Evolutionary conservation across 2,888 invertebrate species (phyloP).

Genomic region (Trachelus tabidus): DNA sequence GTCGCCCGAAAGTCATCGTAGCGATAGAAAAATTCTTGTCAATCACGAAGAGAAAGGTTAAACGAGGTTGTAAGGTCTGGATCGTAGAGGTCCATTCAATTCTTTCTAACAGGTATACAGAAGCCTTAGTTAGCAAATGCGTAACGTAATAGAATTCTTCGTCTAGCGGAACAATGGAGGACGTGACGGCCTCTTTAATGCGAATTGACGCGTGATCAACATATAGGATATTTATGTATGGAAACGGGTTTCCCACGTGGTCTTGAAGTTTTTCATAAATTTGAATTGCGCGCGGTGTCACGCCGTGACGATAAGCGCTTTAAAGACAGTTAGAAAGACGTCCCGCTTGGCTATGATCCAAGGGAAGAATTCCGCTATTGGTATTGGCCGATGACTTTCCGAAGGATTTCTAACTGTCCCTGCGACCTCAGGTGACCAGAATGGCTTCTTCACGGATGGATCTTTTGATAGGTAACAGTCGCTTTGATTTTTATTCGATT

Average conservation of each 20-base stretch:
- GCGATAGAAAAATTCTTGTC: not conserved
- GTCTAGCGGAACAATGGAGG: not conserved
- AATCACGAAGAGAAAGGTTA: not conserved
- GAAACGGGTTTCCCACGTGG: not conserved
- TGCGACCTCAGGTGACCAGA: constrained; percentile 15
- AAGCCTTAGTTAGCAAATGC: not conserved
- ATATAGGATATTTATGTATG: not conserved
- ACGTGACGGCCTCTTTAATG: not conserved
- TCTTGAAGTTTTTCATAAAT: not conserved
- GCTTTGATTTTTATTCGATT: not conserved
- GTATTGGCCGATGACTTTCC: constrained; percentile 9
- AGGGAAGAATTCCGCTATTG: constrained; percentile 13
- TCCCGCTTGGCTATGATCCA: constrained; percentile 35
- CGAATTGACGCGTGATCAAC: not conserved
- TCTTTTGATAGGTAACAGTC: not conserved
- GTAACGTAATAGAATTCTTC: not conserved
- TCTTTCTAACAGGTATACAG: not conserved
- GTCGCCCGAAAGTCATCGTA: not conserved
- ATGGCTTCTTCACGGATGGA: not conserved
- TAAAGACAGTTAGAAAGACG: constrained; percentile 32
- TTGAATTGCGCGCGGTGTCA: not conserved
- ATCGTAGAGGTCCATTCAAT: not conserved
- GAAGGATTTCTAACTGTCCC: constrained; percentile 36
- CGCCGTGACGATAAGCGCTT: constrained; percentile 24
- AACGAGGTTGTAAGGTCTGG: not conserved